phyloP scores from a whole-genome alignment of 1,140 invertebrate species.

The Platyura marginata region DNA sequence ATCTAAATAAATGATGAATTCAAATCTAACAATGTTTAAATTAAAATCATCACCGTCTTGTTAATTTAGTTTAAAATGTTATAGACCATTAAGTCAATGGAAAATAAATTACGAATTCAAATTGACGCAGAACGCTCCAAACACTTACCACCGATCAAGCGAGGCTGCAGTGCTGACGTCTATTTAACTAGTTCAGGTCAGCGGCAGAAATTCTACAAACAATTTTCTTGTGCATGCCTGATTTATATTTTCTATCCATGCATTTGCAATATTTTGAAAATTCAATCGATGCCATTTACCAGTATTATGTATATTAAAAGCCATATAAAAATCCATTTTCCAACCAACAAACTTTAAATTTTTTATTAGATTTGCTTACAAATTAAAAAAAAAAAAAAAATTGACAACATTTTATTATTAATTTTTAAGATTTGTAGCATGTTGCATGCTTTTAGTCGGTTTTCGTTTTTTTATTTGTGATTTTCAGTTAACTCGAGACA shows the following conservation, averaged over 20 bases:
- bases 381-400: not conserved
- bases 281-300: not conserved
- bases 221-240: not conserved
- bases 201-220: not conserved
- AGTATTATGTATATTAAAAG: too few species aligned
- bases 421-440: not conserved
- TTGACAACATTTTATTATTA: not conserved
- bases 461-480: not conserved
- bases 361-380: not conserved
- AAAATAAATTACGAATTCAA: conserved; percentile 48
- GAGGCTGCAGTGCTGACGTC: conserved; percentile 63
- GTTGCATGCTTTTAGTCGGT: not conserved
- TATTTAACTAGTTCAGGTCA: conserved; percentile 73
- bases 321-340: too few species aligned
- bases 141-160: conserved; percentile 61
- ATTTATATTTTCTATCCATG: not conserved
- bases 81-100: conserved; percentile 45
- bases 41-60: too few species aligned
- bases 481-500: not conserved
- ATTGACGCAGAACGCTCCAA: conserved; percentile 57
- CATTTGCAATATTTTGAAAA: not conserved
- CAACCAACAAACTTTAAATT: not conserved
- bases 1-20: too few species aligned
- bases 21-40: too few species aligned
- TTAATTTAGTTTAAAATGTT: too few species aligned